Conservation (phyloP, 1,140 invertebrate genomes). For the Hyles euphorbiae region DNA sequence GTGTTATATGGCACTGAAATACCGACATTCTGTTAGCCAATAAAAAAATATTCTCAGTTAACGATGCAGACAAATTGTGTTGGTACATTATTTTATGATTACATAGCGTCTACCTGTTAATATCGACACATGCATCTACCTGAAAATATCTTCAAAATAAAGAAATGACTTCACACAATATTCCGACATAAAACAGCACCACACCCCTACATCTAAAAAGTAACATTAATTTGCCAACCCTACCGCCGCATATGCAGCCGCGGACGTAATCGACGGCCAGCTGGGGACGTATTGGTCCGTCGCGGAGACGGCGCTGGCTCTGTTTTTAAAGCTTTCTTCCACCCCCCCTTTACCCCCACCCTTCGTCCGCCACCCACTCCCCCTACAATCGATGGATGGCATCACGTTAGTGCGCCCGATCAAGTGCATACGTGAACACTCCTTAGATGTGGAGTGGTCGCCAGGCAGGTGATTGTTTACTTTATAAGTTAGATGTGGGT, state of each 20-base stretch:
- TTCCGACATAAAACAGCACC: too few species aligned
- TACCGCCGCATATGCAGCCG: constrained; percentile 43
- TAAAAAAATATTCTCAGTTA: too few species aligned
- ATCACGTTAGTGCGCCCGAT: constrained; percentile 54
- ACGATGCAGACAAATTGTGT: too few species aligned
- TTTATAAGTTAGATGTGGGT: constrained; percentile 5
- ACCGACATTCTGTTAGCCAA: too few species aligned
- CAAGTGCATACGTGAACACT: constrained; percentile 61
- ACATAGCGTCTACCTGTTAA: too few species aligned
- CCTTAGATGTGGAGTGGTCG: constrained; percentile 54
- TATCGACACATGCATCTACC: too few species aligned
- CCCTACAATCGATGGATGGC: constrained; percentile 55
- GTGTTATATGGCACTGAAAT: too few species aligned
- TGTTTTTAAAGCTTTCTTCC: constrained; percentile 13
- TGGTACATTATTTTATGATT: too few species aligned
- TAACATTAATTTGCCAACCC: constrained; percentile 26
- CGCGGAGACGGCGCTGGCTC: constrained; percentile 53
- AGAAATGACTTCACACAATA: too few species aligned
- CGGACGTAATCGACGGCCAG: constrained; percentile 58
- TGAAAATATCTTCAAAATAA: too few species aligned
- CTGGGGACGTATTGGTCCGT: constrained; percentile 66
- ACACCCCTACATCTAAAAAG: too few species aligned
- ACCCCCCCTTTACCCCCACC: constrained; percentile 16
- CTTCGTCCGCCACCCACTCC: constrained; percentile 14
- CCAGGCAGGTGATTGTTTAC: neutral